These are phyloP conservation scores for Leguminivora glycinivorella DNA, from an alignment of 1,140 invertebrate species.

Conservation along the genomic window DNA sequence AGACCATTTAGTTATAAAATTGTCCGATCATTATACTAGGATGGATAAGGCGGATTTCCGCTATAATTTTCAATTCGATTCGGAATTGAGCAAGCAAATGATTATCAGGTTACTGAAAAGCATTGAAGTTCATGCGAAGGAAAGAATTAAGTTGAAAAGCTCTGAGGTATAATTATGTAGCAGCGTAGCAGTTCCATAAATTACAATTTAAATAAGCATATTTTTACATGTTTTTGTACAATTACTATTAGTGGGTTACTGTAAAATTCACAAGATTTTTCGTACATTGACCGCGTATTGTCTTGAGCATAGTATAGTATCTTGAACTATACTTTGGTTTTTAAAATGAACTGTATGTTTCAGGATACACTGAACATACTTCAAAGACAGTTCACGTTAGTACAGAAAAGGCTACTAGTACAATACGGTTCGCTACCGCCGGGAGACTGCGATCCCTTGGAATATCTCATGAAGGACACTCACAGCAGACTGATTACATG, in stretches of 20 bases:
- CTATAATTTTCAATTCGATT: constrained; percentile 45
- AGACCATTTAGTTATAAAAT: constrained; percentile 47
- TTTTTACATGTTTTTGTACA: too few relatives aligned
- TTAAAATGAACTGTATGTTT: constrained; percentile 34
- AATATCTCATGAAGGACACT: constrained; percentile 86
- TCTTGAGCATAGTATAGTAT: too few relatives aligned
- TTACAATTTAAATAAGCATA: too few relatives aligned
- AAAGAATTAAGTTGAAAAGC: constrained; percentile 54
- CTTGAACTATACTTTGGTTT: too few relatives aligned
- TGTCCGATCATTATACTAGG: constrained; percentile 45
- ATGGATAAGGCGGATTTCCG: constrained; percentile 46
- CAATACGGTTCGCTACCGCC: constrained; percentile 89
- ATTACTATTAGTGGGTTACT: too few relatives aligned
- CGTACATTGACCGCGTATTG: too few relatives aligned
- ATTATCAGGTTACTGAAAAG: constrained; percentile 61
- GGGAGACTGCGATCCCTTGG: constrained; percentile 84
- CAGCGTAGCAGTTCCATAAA: background rate
- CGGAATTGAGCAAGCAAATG: constrained; percentile 52
- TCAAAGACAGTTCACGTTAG: constrained; percentile 84
- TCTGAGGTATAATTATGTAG: too few relatives aligned
- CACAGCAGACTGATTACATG: constrained; percentile 81
- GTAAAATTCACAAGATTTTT: too few relatives aligned
- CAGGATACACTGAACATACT: constrained; percentile 82
- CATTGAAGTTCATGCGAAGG: constrained; percentile 65
- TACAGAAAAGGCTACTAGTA: constrained; percentile 86